Base-by-base conservation (phyloP, 2,888 invertebrate genomes). In the Cephonodes hylas region DNA sequence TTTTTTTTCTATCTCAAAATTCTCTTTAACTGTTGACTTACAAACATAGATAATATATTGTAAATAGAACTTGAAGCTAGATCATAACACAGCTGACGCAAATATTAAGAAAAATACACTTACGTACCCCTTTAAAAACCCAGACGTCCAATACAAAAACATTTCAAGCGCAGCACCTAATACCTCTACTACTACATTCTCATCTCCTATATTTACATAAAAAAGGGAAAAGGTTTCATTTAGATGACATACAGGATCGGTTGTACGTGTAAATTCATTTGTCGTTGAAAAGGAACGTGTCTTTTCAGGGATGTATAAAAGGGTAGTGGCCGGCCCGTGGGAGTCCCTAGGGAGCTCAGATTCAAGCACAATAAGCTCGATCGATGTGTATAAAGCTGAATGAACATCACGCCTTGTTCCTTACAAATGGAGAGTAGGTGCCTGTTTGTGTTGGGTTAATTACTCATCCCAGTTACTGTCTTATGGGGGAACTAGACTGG, bases 381-480 rank as follows among this genome's bases (percentile, higher is more conserved):
- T 45, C 45, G 22, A 45, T 45, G 23, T 46, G 18, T n/a, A 38
- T 38, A 38, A 38, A 13, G 38, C 25, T 60, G 60, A 60, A 59
- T 59, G 59, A 20, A 22, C 44, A 57, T 57, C 31, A 61, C 61
- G 57, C 42, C 22, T 23, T 61, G 31, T 57, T 57, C 42, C 45
- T 45, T 45, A 61, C 61, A 61, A 61, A 60, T 60, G 18, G 44
- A 34, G 27, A n/a, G n/a, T 53, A 46, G 42, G n/a, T 56, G 56
- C 27, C 7, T n/a, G 56, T 44, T 61, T 27, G 42, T 20, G 10
- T n/a, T 1, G 18, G 18, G 44, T n/a, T 31, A 22, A 31, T 45
- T 57, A 25, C n/a, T 58, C 15, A 23, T 13, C 23, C 42, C 8
- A 58, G 58, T 23, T 42, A 15, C 42, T 42, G 10, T 1, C 31